Percentiles rank a stretch among this genome's conserved stretches.
These are phyloP conservation scores for Perithous albicinctus DNA, from an alignment of 2,888 invertebrate genomes.

Conservation along the genomic window DNA sequence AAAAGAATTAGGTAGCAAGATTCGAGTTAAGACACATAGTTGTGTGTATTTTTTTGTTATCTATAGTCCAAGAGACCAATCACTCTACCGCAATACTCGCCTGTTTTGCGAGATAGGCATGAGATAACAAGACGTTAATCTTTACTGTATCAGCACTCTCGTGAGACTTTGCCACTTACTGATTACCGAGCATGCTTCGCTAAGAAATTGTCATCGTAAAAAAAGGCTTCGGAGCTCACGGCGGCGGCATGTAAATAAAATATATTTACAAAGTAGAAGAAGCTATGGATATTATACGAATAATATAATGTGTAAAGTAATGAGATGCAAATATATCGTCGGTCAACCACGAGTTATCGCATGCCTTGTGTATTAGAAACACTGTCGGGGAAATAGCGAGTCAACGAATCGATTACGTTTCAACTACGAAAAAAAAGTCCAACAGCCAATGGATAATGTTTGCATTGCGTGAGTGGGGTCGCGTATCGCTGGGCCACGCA, in stretches of 20 bases:
- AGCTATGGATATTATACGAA: background rate
- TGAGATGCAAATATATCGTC: slow-evolving; percentile 39
- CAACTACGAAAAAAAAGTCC: slow-evolving; percentile 42
- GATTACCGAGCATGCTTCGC: background rate
- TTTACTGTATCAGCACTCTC: background rate
- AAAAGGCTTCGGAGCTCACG: background rate
- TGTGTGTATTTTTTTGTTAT: background rate
- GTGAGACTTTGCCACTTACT: background rate
- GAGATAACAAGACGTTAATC: slow-evolving; percentile 60
- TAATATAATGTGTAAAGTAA: slow-evolving; percentile 10
- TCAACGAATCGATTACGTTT: slow-evolving; percentile 1
- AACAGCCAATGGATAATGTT: slow-evolving; percentile 41
- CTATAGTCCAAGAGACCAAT: background rate
- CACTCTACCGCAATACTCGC: background rate
- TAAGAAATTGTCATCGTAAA: slow-evolving; percentile 28
- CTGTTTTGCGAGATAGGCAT: slow-evolving; percentile 1
- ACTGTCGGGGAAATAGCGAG: background rate
- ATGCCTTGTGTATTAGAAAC: background rate
- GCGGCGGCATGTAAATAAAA: background rate
- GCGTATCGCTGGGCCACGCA: slow-evolving; percentile 16
- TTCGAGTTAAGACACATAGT: background rate
- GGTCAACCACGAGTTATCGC: slow-evolving; percentile 26
- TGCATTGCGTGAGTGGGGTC: slow-evolving; percentile 34
- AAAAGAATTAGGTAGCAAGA: background rate
- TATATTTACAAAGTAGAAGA: background rate